A percentile compares a stretch with the other conserved stretches of the same genome.
Evolutionary conservation across 2,797 vertebrate genomes (phyloP).

Genomic region (Eospalax fontanierii): DNA sequence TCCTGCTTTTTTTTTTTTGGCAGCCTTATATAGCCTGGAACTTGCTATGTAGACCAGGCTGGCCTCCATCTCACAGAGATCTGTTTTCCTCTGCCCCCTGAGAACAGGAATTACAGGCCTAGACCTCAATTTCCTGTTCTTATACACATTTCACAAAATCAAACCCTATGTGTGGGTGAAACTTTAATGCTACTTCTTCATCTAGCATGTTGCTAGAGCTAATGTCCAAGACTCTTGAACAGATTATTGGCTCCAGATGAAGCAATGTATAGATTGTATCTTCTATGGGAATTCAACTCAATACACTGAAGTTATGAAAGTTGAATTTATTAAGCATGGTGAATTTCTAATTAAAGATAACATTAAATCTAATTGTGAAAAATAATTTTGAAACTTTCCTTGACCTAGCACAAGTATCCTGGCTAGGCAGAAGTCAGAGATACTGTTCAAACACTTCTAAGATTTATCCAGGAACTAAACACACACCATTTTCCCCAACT

Average conservation of each 20-base stretch:
- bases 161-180: neutral
- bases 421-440: neutral
- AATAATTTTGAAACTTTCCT: neutral
- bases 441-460: neutral
- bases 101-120: no score
- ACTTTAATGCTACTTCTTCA: neutral
- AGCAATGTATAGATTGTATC: neutral
- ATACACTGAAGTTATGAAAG: neutral
- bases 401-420: neutral
- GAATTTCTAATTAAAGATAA: neutral
- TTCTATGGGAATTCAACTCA: neutral
- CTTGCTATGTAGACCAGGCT: no score
- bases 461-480: neutral
- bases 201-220: neutral
- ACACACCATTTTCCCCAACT: accelerated
- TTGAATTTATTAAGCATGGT: neutral
- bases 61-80: no score
- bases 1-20: no score
- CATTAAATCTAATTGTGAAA: neutral
- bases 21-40: no score
- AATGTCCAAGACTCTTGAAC: neutral
- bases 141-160: neutral
- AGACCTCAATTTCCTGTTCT: neutral
- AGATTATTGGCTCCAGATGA: neutral
- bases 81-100: no score